phyloP scores from a whole-genome alignment of 1,140 invertebrate genomes.

The Schlechtendalia chinensis region DNA sequence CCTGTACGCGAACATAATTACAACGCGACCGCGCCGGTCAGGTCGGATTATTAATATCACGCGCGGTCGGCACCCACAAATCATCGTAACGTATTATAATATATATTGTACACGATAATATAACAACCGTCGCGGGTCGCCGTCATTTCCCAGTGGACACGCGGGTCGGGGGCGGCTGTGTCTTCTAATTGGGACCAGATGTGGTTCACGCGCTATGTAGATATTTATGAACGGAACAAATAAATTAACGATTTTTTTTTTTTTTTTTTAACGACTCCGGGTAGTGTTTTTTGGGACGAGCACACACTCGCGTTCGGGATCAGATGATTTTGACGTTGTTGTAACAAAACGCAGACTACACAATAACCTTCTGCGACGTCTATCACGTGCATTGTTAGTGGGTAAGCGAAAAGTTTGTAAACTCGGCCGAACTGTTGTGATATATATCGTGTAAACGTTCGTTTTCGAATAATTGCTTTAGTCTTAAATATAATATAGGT shows the following conservation, averaged over 20 bases:
- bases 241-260: constrained; percentile 33
- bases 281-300: background rate
- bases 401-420: constrained; percentile 11
- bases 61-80: constrained; percentile 20
- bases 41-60: constrained; percentile 36
- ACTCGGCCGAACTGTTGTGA: background rate
- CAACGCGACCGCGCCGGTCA: background rate
- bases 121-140: background rate
- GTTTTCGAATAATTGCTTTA: background rate
- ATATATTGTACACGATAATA: background rate
- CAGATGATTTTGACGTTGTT: background rate
- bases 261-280: constrained; percentile 9
- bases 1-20: too few relatives aligned
- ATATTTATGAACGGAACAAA: constrained; percentile 34
- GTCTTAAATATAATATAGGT: background rate
- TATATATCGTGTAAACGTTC: background rate
- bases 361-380: background rate
- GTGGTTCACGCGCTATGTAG: constrained; percentile 7
- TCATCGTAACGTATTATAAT: constrained; percentile 15
- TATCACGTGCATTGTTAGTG: background rate
- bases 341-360: background rate
- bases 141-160: constrained; percentile 31
- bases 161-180: background rate
- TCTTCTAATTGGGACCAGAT: constrained; percentile 39
- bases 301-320: background rate